Evolutionary conservation across 2,888 invertebrate species (phyloP), one percentile per base, ranked within the genome.

Genomic region (Blastobasis adustella): DNA sequence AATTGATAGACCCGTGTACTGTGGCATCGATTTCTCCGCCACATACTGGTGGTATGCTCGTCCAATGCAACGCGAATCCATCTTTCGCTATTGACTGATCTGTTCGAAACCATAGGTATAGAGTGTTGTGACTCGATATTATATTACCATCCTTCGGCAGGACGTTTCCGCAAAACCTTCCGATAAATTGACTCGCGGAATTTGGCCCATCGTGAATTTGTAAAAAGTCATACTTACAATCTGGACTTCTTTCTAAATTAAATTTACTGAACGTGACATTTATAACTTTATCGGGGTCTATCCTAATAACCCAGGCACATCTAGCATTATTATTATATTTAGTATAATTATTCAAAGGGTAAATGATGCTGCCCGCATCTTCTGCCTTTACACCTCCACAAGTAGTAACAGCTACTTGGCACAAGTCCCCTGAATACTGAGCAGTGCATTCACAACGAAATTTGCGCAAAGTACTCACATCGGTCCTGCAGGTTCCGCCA

Each of bases 191-290:
- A 46, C 93, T 90, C 0, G 92, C 92, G 10, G 94, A 91, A 57
- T 92, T 92, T 10, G 90, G 88, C 0, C 97, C 98, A 78, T 98
- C 97, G 67, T 97, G 94, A 51, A 98, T 93, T 93, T 96, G 90
- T 57, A 91, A 79, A 67, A 91, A 96, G 71, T 95, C 95, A 59
- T 90, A 92, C 45, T 81, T 76, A 68, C 96, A 96, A 46, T 92
- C 91, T 0, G 76, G 69, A n/a, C 85, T 78, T 1, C 79, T 67
- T 75, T 96, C 96, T 59, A 98, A 65, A 65, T 93, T 90, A 70
- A 98, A 97, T 63, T 89, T 89, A 7, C 89, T 91, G 75, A 98
- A 96, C 0, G 94, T 95, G 0, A 97, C 85, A 69, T 94, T 94
- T 36, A 98, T 74, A 6, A 97, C 94, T 87, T 93, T 90, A 39